These are phyloP conservation scores for Columba guinea DNA, from an alignment of 2,797 vertebrate genomes.

Conservation along the genomic window DNA sequence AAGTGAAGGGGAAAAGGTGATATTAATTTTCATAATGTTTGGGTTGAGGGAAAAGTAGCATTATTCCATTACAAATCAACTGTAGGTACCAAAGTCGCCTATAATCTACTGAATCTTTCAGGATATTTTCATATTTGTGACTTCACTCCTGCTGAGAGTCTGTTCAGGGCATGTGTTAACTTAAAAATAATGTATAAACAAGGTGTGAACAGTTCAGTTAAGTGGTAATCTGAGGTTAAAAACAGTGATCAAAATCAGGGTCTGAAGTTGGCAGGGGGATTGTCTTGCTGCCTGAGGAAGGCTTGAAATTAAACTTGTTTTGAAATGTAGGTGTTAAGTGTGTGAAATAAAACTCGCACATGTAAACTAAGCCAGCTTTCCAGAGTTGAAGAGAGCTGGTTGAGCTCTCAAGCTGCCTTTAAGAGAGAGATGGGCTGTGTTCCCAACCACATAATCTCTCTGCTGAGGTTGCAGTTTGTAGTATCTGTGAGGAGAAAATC, in stretches of 20 bases:
- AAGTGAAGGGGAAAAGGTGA: neutral
- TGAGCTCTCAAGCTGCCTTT: neutral
- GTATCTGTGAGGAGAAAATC: neutral
- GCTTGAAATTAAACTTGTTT: slow-evolving; percentile 40
- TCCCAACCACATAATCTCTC: neutral
- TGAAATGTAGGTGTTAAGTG: slow-evolving; percentile 29
- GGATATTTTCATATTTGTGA: slow-evolving; percentile 28
- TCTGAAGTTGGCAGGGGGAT: slow-evolving; percentile 19
- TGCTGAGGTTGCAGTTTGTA: neutral
- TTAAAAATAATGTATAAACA: slow-evolving; percentile 33
- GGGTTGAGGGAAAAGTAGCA: accelerated
- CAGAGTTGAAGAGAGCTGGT: neutral
- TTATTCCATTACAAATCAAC: neutral
- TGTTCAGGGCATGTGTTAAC: slow-evolving; percentile 6
- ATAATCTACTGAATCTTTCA: neutral
- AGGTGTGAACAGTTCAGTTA: slow-evolving; percentile 33
- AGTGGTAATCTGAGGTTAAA: slow-evolving; percentile 27
- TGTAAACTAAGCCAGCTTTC: neutral
- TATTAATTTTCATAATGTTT: neutral
- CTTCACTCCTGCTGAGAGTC: slow-evolving; percentile 4
- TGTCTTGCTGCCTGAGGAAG: neutral
- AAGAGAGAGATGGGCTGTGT: accelerated
- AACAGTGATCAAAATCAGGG: neutral
- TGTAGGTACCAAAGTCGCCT: neutral
- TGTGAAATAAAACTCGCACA: neutral